Conservation (phyloP, 2,113 vertebrate genomes). For the Takifugu bimaculatus region DNA sequence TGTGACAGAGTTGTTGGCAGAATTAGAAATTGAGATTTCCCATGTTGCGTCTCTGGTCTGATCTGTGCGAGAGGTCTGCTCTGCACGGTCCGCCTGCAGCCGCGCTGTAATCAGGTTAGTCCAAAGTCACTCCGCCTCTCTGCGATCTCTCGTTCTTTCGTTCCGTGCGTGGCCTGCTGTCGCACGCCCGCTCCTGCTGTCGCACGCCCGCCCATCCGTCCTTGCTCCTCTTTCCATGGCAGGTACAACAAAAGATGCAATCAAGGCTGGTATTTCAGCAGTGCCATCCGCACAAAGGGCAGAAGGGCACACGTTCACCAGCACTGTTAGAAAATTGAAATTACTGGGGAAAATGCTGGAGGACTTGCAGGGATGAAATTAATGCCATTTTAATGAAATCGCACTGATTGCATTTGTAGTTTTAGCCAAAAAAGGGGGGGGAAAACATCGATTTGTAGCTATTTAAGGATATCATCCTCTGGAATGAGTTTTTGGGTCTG, state of each 20-base stretch:
- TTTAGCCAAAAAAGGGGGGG: no score
- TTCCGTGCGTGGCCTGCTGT: slow-evolving; percentile 15
- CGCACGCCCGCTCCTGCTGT: slow-evolving; percentile 17
- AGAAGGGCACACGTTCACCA: no score
- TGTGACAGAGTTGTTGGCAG: no score
- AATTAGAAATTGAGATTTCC: background rate
- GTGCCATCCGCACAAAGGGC: no score
- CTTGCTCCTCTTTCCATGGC: slow-evolving; percentile 1
- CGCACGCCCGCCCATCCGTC: background rate
- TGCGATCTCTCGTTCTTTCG: slow-evolving; percentile 7
- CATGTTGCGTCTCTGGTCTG: slow-evolving; percentile 6
- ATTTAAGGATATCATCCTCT: background rate
- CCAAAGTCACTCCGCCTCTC: slow-evolving; percentile 21
- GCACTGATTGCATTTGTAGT: no score
- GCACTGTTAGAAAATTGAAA: no score
- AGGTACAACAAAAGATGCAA: no score
- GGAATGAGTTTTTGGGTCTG: background rate
- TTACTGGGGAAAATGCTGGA: no score
- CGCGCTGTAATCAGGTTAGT: slow-evolving; percentile 21
- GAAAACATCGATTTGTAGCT: background rate
- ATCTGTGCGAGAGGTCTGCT: slow-evolving; percentile 19
- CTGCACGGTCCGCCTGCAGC: slow-evolving; percentile 21
- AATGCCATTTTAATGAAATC: background rate
- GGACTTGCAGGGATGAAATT: background rate
- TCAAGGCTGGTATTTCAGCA: no score